Conservation (phyloP, 2,797 vertebrate genomes). For the Vipera latastei region DNA sequence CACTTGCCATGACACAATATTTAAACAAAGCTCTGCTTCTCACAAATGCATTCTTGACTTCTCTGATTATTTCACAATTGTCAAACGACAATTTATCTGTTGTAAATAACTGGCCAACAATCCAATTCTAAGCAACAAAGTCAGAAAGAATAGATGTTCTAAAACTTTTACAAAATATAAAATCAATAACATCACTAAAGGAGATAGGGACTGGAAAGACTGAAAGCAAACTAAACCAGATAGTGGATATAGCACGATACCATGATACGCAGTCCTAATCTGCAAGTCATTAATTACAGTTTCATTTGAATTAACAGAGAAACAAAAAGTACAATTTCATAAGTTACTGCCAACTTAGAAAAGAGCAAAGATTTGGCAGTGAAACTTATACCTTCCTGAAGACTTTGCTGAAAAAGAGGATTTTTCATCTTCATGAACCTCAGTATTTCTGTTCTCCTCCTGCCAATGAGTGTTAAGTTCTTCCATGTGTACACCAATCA, state of each 20-base stretch:
- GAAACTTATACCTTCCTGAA: constrained; percentile 57
- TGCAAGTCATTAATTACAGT: not conserved
- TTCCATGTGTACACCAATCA: constrained; percentile 91
- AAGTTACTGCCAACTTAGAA: not conserved
- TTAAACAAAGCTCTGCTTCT: not conserved
- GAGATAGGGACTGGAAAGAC: not conserved
- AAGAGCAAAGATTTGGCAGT: not conserved
- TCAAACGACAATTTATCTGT: not conserved
- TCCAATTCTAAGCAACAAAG: not conserved
- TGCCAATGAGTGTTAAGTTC: constrained; percentile 87
- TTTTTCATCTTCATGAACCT: constrained; percentile 55
- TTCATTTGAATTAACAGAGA: not conserved
- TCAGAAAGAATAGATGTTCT: not conserved
- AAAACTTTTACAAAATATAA: not conserved
- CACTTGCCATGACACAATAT: not conserved
- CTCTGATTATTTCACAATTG: not conserved
- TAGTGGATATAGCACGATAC: not conserved
- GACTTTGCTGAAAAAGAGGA: constrained; percentile 50
- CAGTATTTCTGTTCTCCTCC: constrained; percentile 67
- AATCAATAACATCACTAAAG: not conserved
- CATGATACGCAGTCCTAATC: not conserved
- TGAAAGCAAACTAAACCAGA: not conserved
- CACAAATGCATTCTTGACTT: not conserved
- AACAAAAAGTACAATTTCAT: not conserved
- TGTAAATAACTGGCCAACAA: not conserved